Conservation (phyloP, 2,113 vertebrate genomes). For the Melanerpes formicivorus region DNA sequence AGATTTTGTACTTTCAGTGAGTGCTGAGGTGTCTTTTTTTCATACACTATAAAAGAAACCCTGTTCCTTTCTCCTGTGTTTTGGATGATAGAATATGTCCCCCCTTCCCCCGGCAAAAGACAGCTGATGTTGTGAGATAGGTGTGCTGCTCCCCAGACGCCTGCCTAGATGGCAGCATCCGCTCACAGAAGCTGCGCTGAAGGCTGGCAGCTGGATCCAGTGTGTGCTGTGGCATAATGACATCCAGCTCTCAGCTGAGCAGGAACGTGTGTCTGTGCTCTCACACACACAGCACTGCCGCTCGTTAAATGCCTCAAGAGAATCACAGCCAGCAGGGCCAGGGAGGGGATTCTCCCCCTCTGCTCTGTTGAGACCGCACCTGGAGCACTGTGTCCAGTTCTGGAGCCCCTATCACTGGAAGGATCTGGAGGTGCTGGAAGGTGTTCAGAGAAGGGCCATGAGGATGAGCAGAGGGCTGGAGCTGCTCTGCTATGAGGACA, state of each 20-base stretch:
- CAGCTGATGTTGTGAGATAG: no score
- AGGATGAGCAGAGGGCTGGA: no score
- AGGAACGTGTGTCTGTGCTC: background rate
- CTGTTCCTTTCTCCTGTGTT: background rate
- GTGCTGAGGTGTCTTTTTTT: background rate
- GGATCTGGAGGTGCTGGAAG: no score
- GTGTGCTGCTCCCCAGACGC: constrained; percentile 4
- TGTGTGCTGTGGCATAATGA: background rate
- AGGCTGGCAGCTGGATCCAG: background rate
- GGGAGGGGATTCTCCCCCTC: no score
- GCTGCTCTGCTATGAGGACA: no score
- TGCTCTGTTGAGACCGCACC: no score
- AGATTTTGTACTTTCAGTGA: background rate
- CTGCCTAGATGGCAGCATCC: constrained; percentile 70
- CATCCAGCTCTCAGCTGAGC: background rate
- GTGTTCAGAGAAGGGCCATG: no score
- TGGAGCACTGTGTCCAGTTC: no score
- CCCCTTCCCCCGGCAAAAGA: background rate
- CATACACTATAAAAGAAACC: background rate
- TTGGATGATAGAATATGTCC: background rate
- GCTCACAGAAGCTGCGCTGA: constrained; percentile 3
- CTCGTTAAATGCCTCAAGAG: background rate
- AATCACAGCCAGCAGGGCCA: no score
- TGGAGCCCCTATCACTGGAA: no score
- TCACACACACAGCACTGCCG: background rate